Conservation (phyloP, 1,140 invertebrate species). For the Hydropsyche tenuis region DNA sequence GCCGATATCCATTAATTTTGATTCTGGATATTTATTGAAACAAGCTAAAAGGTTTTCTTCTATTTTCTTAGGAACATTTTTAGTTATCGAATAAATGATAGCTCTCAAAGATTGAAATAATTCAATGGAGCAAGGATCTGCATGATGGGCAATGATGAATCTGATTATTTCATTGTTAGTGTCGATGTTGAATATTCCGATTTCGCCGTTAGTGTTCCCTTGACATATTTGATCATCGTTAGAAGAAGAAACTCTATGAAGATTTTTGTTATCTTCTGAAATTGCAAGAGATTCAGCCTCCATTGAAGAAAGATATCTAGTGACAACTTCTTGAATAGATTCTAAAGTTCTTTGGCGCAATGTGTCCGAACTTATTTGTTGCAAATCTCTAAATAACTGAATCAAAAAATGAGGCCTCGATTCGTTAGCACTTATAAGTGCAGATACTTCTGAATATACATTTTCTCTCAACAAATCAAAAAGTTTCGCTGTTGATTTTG, state of each 20-base stretch:
- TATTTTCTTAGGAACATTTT: slow-evolving; percentile 52
- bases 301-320: slow-evolving; percentile 54
- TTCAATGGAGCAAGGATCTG: slow-evolving; percentile 57
- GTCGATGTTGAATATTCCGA: slow-evolving; percentile 49
- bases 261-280: slow-evolving; percentile 9
- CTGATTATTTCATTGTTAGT: slow-evolving; percentile 58
- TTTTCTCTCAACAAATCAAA: slow-evolving; percentile 71
- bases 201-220: neutral
- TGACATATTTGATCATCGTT: slow-evolving; percentile 12
- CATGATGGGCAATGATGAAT: slow-evolving; percentile 57
- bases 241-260: slow-evolving; percentile 20
- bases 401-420: slow-evolving; percentile 71
- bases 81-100: slow-evolving; percentile 52
- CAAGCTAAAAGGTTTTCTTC: slow-evolving; percentile 55
- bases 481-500: slow-evolving; percentile 65
- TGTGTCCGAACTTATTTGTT: slow-evolving; percentile 70
- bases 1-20: slow-evolving; percentile 57
- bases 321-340: slow-evolving; percentile 64
- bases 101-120: slow-evolving; percentile 55
- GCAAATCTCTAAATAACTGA: slow-evolving; percentile 70
- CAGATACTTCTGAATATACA: slow-evolving; percentile 74
- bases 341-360: slow-evolving; percentile 67
- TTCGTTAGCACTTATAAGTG: slow-evolving; percentile 73
- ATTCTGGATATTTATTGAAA: slow-evolving; percentile 58
- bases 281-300: slow-evolving; percentile 52